Conservation (phyloP, 64 coral and sea anemone genomes). For the Montipora capricornis region DNA sequence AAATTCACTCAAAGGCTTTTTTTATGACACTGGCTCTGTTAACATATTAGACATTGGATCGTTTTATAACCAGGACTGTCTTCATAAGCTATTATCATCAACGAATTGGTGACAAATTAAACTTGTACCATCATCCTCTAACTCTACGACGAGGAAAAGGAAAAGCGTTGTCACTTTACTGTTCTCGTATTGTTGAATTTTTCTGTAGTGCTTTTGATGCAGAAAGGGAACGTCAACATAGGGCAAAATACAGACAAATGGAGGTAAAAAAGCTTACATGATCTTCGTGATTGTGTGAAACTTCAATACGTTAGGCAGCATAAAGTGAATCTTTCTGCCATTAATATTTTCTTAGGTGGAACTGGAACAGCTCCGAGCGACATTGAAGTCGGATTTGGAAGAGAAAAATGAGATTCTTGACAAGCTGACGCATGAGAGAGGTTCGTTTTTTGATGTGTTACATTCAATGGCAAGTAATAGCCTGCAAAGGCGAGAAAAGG, state of each 20-base stretch:
- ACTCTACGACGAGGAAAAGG: too few relatives aligned
- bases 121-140: too few relatives aligned
- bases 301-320: background rate
- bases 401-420: constrained; percentile 97
- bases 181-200: background rate
- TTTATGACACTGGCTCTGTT: too few relatives aligned
- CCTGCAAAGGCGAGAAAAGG: background rate
- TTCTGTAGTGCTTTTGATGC: constrained; percentile 89
- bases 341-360: constrained; percentile 69
- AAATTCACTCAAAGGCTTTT: too few relatives aligned
- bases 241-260: constrained; percentile 79
- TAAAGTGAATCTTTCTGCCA: too few relatives aligned
- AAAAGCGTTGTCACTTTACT: background rate
- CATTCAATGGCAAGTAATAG: background rate
- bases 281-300: background rate
- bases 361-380: constrained; percentile 87
- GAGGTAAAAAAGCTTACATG: constrained; percentile 49
- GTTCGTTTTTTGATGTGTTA: constrained; percentile 22
- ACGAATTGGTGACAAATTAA: too few relatives aligned
- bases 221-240: constrained; percentile 90
- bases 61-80: too few relatives aligned
- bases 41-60: too few relatives aligned
- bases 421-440: constrained; percentile 88
- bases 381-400: constrained; percentile 87
- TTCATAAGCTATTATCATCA: too few relatives aligned